phyloP scores from a whole-genome alignment of 2,797 vertebrate species.

The Sphenopsis melanotis region DNA sequence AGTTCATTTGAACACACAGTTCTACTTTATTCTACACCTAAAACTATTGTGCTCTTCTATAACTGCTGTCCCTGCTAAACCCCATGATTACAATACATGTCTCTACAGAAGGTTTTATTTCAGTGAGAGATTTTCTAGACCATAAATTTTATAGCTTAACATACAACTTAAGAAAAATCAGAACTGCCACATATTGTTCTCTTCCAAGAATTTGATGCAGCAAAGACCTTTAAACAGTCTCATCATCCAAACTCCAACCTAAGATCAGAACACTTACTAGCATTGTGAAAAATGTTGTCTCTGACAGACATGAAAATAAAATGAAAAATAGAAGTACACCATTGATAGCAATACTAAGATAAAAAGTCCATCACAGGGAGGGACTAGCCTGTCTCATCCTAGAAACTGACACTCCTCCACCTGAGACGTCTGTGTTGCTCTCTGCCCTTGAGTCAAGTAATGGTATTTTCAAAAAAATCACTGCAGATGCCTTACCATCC shows the following conservation, averaged over 20 bases:
- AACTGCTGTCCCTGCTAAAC: not conserved
- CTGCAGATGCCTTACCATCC: not conserved
- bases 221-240: not conserved
- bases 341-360: not conserved
- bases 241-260: not conserved
- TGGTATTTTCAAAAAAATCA: not conserved
- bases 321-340: not conserved
- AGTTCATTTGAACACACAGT: not conserved
- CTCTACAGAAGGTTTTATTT: not conserved
- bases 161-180: not conserved
- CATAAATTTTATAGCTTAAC: not conserved
- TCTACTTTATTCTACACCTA: not conserved
- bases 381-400: accelerated
- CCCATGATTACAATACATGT: not conserved
- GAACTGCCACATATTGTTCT: accelerated
- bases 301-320: not conserved
- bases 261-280: not conserved
- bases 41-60: not conserved
- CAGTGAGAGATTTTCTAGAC: not conserved
- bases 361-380: not conserved
- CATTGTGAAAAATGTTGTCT: not conserved
- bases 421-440: not conserved
- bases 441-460: not conserved
- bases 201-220: not conserved
- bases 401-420: not conserved